Conservation (phyloP, 2,797 vertebrate genomes). For the Furcifer pardalis region DNA sequence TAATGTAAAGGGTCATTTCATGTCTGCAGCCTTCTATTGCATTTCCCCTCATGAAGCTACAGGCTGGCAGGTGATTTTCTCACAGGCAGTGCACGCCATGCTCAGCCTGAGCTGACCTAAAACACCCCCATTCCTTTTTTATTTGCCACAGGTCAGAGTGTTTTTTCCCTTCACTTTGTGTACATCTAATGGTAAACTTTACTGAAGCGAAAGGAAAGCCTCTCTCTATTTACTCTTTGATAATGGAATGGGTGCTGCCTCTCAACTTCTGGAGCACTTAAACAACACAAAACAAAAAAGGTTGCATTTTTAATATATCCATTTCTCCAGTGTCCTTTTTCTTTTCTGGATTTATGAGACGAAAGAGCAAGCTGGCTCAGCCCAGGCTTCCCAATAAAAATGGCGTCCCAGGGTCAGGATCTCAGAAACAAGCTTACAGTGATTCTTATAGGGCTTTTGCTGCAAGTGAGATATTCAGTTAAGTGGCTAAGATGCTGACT, state of each 20-base stretch:
- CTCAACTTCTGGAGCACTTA: constrained; percentile 32
- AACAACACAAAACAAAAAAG: not conserved
- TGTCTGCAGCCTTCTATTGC: not conserved
- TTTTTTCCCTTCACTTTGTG: constrained; percentile 27
- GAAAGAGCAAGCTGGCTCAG: not conserved
- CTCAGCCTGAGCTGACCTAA: constrained; percentile 26
- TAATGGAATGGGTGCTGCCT: constrained; percentile 16
- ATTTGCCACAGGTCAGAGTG: constrained; percentile 24
- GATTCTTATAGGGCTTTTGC: no score
- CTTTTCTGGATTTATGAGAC: not conserved
- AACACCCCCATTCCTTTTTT: not conserved
- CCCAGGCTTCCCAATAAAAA: not conserved
- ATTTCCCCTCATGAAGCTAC: constrained; percentile 11
- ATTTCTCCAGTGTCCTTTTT: not conserved
- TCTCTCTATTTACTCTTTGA: constrained; percentile 36
- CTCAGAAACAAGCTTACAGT: no score
- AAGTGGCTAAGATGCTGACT: no score
- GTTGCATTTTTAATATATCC: constrained; percentile 30
- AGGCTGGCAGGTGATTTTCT: not conserved
- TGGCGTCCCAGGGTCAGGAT: not conserved
- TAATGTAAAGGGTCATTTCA: not conserved
- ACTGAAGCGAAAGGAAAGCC: constrained; percentile 4
- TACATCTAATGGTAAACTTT: constrained; percentile 26
- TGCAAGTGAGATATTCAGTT: no score
- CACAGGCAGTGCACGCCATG: not conserved